These are phyloP conservation scores for Pelosia muscerda DNA, from an alignment of 2,888 invertebrate genomes.

Conservation along the genomic window DNA sequence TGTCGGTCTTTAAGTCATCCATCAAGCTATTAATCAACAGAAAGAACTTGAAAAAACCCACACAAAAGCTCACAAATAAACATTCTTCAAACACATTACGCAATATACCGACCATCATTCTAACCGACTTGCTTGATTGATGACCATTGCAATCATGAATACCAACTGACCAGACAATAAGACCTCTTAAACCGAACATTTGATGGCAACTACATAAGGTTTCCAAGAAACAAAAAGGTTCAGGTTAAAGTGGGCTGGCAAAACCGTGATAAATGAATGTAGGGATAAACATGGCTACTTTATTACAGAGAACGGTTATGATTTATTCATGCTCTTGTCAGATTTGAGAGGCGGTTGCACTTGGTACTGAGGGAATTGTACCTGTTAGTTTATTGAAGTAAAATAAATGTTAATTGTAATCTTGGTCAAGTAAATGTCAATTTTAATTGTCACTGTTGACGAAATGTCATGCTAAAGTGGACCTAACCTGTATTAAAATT, in stretches of 20 bases:
- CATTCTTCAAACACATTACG: conserved; percentile 78
- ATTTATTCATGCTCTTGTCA: conserved; percentile 84
- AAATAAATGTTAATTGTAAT: conserved; percentile 9
- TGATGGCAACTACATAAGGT: conserved; percentile 18
- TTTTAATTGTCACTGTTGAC: background rate
- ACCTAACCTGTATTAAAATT: background rate
- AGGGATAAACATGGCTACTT: conserved; percentile 84
- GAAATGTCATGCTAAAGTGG: background rate
- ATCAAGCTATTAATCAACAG: conserved; percentile 73
- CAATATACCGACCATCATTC: conserved; percentile 72
- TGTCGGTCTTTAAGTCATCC: conserved; percentile 53
- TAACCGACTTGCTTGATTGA: conserved; percentile 75
- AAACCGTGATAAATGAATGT: conserved; percentile 81
- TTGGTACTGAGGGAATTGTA: conserved; percentile 56
- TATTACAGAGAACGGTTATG: conserved; percentile 82
- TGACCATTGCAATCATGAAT: conserved; percentile 72
- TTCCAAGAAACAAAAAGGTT: conserved; percentile 44
- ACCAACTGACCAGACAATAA: conserved; percentile 56
- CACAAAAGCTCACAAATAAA: conserved; percentile 69
- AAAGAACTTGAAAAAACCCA: conserved; percentile 63
- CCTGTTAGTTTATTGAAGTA: conserved; percentile 23
- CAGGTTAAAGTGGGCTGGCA: conserved; percentile 62
- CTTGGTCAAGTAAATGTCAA: conserved; percentile 1
- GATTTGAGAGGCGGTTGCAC: conserved; percentile 76
- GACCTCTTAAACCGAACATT: conserved; percentile 45